These are phyloP conservation scores for Chroicocephalus ridibundus DNA, from an alignment of 2,113 vertebrate species.

Conservation along the genomic window DNA sequence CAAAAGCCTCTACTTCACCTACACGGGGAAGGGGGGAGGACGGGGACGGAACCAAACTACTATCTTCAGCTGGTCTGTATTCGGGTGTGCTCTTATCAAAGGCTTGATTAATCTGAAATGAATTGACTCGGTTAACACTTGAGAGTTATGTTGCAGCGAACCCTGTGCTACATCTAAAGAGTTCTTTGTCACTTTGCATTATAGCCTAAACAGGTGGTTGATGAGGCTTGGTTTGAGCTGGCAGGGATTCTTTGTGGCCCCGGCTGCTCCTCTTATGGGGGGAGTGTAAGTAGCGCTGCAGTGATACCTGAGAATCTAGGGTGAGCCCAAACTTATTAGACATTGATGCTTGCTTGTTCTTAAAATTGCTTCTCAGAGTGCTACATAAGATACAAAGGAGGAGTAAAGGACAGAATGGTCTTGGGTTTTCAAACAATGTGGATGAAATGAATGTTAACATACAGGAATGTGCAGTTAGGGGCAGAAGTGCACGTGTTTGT, in stretches of 20 bases:
- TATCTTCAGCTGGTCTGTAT: background rate
- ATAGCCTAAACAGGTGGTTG: background rate
- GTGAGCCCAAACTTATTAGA: background rate
- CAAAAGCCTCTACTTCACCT: conserved; percentile 1
- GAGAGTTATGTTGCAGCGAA: background rate
- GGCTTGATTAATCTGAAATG: conserved; percentile 32
- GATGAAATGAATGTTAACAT: background rate
- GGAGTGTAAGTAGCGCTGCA: background rate
- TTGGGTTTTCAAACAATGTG: background rate
- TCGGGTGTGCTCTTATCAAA: background rate
- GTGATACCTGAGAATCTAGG: background rate
- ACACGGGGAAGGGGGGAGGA: too few relatives aligned
- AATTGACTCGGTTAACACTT: conserved; percentile 46
- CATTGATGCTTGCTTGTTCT: background rate
- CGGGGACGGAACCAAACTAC: background rate
- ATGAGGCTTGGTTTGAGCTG: background rate
- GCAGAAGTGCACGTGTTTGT: background rate
- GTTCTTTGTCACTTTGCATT: conserved; percentile 31
- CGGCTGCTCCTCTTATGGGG: rapidly evolving
- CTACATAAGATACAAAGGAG: background rate
- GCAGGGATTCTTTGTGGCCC: background rate
- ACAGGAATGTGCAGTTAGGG: background rate
- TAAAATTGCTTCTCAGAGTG: background rate
- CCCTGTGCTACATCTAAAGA: background rate
- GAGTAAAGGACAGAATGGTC: background rate